Evolutionary conservation across 2,888 invertebrate species (phyloP).

Genomic region (Andrena haemorrhoa): DNA sequence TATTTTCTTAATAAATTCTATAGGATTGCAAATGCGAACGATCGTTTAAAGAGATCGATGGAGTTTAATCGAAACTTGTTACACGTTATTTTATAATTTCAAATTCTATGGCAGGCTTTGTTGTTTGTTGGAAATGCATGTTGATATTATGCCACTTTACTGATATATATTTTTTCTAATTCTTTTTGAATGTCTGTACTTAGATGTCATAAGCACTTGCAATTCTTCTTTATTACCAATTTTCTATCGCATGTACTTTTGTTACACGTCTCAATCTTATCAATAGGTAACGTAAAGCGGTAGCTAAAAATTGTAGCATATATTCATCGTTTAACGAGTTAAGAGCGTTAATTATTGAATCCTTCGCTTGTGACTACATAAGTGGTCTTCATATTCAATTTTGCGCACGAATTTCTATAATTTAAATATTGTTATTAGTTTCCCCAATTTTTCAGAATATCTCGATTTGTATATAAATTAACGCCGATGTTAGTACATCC

Average conservation of each 20-base stretch:
- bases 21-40: slow-evolving; percentile 41
- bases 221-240: slow-evolving; percentile 14
- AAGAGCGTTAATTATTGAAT: slow-evolving; percentile 3
- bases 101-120: slow-evolving; percentile 57
- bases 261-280: slow-evolving; percentile 5
- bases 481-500: slow-evolving; percentile 16
- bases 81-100: slow-evolving; percentile 52
- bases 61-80: slow-evolving; percentile 50
- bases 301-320: slow-evolving; percentile 6
- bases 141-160: slow-evolving; percentile 45
- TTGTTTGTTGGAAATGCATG: slow-evolving; percentile 45
- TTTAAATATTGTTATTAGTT: slow-evolving; percentile 3
- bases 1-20: slow-evolving; percentile 44
- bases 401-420: slow-evolving; percentile 2
- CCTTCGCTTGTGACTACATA: slow-evolving; percentile 7
- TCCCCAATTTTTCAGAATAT: slow-evolving; percentile 19
- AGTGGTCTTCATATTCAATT: slow-evolving; percentile 1
- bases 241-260: slow-evolving; percentile 25
- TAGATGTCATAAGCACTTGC: slow-evolving; percentile 3
- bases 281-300: slow-evolving; percentile 9
- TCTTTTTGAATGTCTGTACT: slow-evolving; percentile 4
- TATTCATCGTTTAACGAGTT: background rate
- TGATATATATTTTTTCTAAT: background rate
- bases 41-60: slow-evolving; percentile 22
- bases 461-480: slow-evolving; percentile 30